Percentiles rank a stretch among this genome's conserved stretches.
Evolutionary conservation across 53 echinoderm and acorn worm species (phyloP).

Genomic region (Antedon mediterranea): DNA sequence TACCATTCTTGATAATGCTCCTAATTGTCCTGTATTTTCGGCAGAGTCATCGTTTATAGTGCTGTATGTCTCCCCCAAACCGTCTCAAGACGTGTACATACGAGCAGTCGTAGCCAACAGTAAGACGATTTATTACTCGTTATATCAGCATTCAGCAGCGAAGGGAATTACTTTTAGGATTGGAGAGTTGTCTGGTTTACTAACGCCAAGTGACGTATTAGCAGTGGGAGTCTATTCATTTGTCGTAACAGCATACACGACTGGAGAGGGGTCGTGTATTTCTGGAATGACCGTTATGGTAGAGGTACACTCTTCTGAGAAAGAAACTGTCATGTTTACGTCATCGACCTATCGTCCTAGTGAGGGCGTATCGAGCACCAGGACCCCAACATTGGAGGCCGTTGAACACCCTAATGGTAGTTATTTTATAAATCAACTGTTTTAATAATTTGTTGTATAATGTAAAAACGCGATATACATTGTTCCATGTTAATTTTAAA

Average conservation of each 20-base stretch:
- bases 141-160: neutral
- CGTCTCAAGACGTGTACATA: neutral
- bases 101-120: neutral
- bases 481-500: too few relatives aligned
- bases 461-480: too few relatives aligned
- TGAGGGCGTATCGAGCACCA: neutral
- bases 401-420: too few relatives aligned
- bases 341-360: neutral
- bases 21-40: neutral
- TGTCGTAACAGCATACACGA: neutral
- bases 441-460: too few relatives aligned
- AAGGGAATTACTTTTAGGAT: neutral
- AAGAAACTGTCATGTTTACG: neutral
- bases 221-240: neutral
- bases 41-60: neutral
- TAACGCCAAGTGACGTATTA: neutral
- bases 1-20: neutral
- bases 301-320: neutral
- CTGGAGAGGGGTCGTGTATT: neutral
- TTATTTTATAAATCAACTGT: too few relatives aligned
- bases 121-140: neutral
- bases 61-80: neutral
- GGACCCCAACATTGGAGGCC: too few relatives aligned
- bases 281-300: neutral
- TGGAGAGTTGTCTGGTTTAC: neutral